These are phyloP conservation scores for Varanus komodoensis DNA, from an alignment of 2,113 vertebrate genomes.

Conservation along the genomic window DNA sequence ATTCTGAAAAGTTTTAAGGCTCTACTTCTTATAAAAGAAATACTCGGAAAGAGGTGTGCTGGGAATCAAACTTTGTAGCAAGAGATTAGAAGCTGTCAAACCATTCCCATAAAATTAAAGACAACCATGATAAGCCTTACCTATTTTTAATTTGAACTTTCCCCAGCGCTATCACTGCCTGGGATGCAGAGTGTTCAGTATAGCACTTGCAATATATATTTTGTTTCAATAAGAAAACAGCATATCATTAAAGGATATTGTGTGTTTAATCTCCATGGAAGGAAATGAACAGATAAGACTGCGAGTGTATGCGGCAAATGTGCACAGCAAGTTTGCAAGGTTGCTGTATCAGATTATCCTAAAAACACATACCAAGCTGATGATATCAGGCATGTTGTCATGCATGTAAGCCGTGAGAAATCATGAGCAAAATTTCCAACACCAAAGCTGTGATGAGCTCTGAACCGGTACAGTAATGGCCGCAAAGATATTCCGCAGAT, in stretches of 20 bases:
- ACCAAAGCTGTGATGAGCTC: not conserved
- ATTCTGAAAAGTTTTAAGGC: not conserved
- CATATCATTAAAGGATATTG: rapidly evolving
- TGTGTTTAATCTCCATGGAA: not conserved
- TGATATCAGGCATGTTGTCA: rapidly evolving
- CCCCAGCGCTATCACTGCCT: slow-evolving; percentile 33
- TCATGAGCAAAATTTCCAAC: not conserved
- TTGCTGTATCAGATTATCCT: rapidly evolving
- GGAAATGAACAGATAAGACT: not conserved
- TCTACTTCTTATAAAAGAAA: not conserved
- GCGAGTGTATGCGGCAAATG: rapidly evolving
- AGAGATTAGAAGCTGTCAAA: slow-evolving; percentile 3
- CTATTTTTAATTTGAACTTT: not conserved
- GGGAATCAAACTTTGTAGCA: slow-evolving; percentile 19
- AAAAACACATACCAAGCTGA: rapidly evolving
- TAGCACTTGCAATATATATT: slow-evolving; percentile 1
- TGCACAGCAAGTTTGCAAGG: rapidly evolving
- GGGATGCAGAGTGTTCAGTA: not conserved
- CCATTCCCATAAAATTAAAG: slow-evolving; percentile 16
- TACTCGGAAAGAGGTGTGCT: not conserved
- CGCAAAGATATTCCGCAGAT: not conserved
- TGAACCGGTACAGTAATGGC: not conserved
- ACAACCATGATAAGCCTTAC: not conserved
- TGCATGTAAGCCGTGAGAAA: not conserved
- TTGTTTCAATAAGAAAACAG: not conserved